Evolutionary conservation across 2,888 invertebrate genomes (phyloP), one percentile per base, ranked within the genome.

Genomic region (Mythimna loreyi): DNA sequence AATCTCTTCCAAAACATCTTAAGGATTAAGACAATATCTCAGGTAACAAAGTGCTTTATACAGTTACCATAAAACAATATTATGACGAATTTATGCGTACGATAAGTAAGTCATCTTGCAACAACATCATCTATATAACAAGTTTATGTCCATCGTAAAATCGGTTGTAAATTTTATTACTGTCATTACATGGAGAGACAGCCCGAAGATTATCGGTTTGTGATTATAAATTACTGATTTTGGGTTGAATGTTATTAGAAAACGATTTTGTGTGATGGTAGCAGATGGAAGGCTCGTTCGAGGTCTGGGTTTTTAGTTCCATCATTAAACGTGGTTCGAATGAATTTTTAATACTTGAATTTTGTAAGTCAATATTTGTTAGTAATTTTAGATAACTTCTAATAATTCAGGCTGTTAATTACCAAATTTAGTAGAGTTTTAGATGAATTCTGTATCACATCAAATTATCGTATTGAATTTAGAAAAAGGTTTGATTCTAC

Each of bases 81-180:
- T 67, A 80, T 69, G 76, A 57, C 68, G 47, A 79, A 78, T 81
- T 84, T 78, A 84, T 76, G 83, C 72, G 62, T 50, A 67, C 62
- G 84, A 84, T 82, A 84, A 84, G 85, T 82, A 75, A 79, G 75
- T 68, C 69, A 72, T 77, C 63, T 36, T 65, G 68, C 67, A 76
- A 84, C 75, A 81, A 81, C 75, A 77, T 83, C 81, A 86, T 85
- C 85, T 56, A 69, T 74, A 82, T 84, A 84, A 81, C 74, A 82
- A 85, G 80, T 88, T 88, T 87, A 89, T 84, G 80, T 67, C 68
- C 28, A 61, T 74, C 79, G 81, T 89, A 86, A 89, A 88, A 87
- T 81, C 67, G 83, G 80, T 67, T 83, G 79, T 88, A 87, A 89
- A 89, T 87, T 89, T 88, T 89, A 89, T 84, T 80, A 82, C 77